Base-by-base conservation (phyloP, 1,140 invertebrate genomes). In the Uloborus diversus region DNA sequence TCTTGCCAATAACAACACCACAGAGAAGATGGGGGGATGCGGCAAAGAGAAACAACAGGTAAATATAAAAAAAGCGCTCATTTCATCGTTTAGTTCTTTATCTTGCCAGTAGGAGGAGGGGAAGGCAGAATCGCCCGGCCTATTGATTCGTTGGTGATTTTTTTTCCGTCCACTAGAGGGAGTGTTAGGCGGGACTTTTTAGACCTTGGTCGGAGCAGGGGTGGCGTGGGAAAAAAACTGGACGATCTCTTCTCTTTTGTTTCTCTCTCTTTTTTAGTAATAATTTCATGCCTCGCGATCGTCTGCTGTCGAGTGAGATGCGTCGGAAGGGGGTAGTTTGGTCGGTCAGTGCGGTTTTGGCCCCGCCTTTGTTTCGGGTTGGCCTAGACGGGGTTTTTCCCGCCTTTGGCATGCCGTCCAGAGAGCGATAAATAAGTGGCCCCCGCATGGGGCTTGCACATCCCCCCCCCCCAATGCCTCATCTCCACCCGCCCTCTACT, bases 221-320 rank as follows among this genome's bases (percentile, higher is more conserved):
- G 56, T 47, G 69, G 69, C 69, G 69, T 73, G 69, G 69, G 69
- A 73, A 73, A 73, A 61, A 70, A 73, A 73, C 51, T 73, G 69
- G 69, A 73, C 69, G 69, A 73, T 57, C 69, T 73, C 47, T 73
- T 71, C 61, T 59, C 42, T 2, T 25, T 49, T 28, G n/a, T 49
- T 61, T 73, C 33, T 23, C 20, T 73, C 17, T 65, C 42, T 47
- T 20, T 42, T 35, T 65, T n/a, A n/a, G n/a, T n/a, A n/a, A n/a
- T n/a, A n/a, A 42, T 65, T 42, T 65, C 42, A 42, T 37, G 25
- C 33, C 56, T 73, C 68, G 68, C 57, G 69, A 73, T 73, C 53
- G 69, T 73, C 69, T 73, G 69, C 69, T 73, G 33, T 53, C 37
- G 69, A 32, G 69, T 61, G 56, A 4, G 35, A 42, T 11, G 35